Conservation (phyloP, 92 coral and sea anemone genomes). For the Siderastrea siderea region DNA sequence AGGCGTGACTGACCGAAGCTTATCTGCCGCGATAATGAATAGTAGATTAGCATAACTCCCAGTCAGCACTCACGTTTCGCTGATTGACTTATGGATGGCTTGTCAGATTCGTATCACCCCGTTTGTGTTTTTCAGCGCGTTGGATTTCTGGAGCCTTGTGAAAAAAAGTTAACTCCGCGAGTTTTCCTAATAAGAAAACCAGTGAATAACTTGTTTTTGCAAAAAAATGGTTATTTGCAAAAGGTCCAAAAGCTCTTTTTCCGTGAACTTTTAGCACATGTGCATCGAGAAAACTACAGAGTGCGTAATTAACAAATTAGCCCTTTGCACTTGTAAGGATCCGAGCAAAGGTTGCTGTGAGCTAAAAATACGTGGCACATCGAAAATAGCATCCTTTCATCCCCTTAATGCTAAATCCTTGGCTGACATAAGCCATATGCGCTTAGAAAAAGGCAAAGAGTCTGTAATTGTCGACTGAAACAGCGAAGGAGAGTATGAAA, state of each 20-base stretch:
- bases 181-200: neutral
- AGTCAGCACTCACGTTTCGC: slow-evolving; percentile 86
- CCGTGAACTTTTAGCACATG: neutral
- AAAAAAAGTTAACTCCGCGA: neutral
- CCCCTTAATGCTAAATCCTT: slow-evolving; percentile 34
- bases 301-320: slow-evolving; percentile 21
- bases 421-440: slow-evolving; percentile 40
- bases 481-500: neutral
- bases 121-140: slow-evolving; percentile 23
- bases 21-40: slow-evolving; percentile 86
- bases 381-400: slow-evolving; percentile 52
- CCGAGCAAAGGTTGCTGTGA: slow-evolving; percentile 13
- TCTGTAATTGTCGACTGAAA: neutral
- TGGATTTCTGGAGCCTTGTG: slow-evolving; percentile 36
- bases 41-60: slow-evolving; percentile 86
- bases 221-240: neutral
- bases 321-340: slow-evolving; percentile 37
- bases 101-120: slow-evolving; percentile 62
- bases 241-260: neutral
- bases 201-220: neutral
- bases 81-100: slow-evolving; percentile 79
- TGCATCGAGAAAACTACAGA: neutral
- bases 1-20: slow-evolving; percentile 85
- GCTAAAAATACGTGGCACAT: slow-evolving; percentile 38
- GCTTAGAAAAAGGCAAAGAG: slow-evolving; percentile 1